Base-by-base conservation (phyloP, 92 coral and sea anemone species). In the Metridium senile region DNA sequence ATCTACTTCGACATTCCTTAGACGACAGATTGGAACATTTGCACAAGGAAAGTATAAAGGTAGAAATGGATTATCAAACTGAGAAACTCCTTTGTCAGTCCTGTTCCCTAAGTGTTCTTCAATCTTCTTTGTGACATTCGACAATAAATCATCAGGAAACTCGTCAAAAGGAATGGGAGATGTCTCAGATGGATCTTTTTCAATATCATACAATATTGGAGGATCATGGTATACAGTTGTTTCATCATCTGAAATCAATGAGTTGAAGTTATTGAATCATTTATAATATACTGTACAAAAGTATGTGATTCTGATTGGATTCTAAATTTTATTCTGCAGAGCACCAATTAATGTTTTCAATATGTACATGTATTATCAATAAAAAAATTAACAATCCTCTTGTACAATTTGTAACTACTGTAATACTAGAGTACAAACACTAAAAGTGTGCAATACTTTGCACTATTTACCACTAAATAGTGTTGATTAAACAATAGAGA, bases 31-130 rank as follows among this genome's bases (percentile, higher is more conserved):
- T 33, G 91, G 92, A 49, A 76, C 62, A 47, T 84, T 87, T 39
- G 89, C 93, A 57, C 98, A 94, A 1, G 98, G 98, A 70, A 94
- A 94, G 62, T 73, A 76, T 31, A 78, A 78, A 51, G 93, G 97
- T 16, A 87, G 30, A 31, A 94, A 81, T 18, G 94, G 89, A 64
- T 86, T 84, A 71, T 94, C 98, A 73, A 91, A 89, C 85, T 94
- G 94, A 3, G 94, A 91, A 68, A 70, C 82, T 88, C 94, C 93
- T 58, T 89, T 94, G 34, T 89, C 88, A 28, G 82, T 88, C 85
- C 98, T 86, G 66, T 88, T 86, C 21, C 49, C 73, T 66, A 94
- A 43, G 77, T 94, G 98, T 18, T 86, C 76, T 25, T 75, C 84
- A 25, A 94, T 51, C 49, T 81, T 84, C 10, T 87, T 58, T 26